Conservation (phyloP, 2,113 vertebrate genomes). For the Castor canadensis region DNA sequence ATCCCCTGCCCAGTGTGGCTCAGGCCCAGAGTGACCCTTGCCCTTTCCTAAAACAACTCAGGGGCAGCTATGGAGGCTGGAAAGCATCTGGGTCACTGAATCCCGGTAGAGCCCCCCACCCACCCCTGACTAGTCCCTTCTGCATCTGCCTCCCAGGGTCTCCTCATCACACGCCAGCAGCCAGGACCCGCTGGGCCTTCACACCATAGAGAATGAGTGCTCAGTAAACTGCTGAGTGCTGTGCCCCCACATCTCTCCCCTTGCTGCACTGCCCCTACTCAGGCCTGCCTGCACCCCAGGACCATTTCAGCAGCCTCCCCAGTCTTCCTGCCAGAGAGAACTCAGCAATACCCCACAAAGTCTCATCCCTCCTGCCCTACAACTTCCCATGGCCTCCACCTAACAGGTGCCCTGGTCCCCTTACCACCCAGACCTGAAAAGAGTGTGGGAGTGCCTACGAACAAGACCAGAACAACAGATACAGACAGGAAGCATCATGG, state of each 20-base stretch:
- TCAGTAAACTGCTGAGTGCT: background rate
- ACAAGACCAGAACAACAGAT: background rate
- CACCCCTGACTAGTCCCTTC: background rate
- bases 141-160: background rate
- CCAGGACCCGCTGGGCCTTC: background rate
- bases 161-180: background rate
- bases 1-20: background rate
- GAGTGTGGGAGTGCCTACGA: background rate
- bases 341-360: background rate
- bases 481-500: fast-evolving
- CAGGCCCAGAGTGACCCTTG: background rate
- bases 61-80: background rate
- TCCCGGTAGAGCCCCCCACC: background rate
- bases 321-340: no score
- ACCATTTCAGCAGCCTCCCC: background rate
- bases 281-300: background rate
- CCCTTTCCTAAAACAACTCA: background rate
- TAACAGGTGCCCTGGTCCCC: background rate
- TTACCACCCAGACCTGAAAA: background rate
- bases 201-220: fast-evolving
- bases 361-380: background rate
- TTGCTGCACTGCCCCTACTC: no score
- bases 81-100: background rate
- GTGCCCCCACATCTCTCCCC: background rate
- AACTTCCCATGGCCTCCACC: background rate